Evolutionary conservation across 2,888 invertebrate species (phyloP), one percentile per base, ranked within the genome.

Genomic region (Chymomyza fuscimana): DNA sequence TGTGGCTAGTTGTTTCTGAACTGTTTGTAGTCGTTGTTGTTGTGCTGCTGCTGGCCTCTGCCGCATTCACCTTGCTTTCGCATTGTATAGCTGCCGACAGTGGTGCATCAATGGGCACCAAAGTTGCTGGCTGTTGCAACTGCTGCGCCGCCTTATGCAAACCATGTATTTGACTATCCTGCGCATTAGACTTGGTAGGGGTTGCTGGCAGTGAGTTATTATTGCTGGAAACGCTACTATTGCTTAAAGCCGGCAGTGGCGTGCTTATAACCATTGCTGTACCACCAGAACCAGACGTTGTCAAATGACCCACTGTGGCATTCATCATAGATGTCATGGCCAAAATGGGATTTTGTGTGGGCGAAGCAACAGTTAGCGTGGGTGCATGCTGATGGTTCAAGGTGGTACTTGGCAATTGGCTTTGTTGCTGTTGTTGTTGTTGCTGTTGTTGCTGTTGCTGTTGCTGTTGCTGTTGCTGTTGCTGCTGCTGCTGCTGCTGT

Each of bases 271-370:
- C 15, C 32, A 58, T 36, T 12, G 63, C 58, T n/a, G 60, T 50
- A n/a, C 82, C 65, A 15, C 66, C 63, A 12, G 76, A 67, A 6
- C 74, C 63, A n/a, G 73, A 59, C 12, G 70, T 54, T 51, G 73
- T 65, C n/a, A 19, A 62, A 61, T 70, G 63, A 0, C 83, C 83
- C 9, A 85, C 87, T 0, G 83, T 85, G 62, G 91, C 86, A 74
- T 89, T 89, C 86, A 89, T 90, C 89, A 91, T 89, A 12, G 91
- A 89, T 1, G 92, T 87, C 87, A 91, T 91, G 12, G 91, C 90
- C 65, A 92, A 85, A 90, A 93, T 80, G 90, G 94, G 73, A 92
- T 92, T 89, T 91, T 90, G 82, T 65, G 91, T 81, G 70, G 90
- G 84, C 19, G 91, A 85, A 32, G 91, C 80, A 6, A 73, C 70